Conservation (phyloP, 2,888 invertebrate genomes). For the Xylota segnis region DNA sequence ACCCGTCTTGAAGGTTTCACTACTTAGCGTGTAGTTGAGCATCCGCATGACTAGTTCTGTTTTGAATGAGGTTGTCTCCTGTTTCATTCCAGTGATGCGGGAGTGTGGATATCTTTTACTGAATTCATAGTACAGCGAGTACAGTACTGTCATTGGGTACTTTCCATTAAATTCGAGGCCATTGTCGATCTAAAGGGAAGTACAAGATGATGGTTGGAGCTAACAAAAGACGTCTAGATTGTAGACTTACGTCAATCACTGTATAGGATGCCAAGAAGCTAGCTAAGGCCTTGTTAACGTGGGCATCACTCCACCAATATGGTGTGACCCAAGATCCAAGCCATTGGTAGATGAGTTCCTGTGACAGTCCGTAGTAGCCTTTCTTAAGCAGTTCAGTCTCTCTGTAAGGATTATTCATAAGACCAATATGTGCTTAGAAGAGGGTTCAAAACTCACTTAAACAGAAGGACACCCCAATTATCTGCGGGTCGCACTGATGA, state of each 20-base stretch:
- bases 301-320: slow-evolving; percentile 91
- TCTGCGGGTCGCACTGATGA: slow-evolving; percentile 90
- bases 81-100: slow-evolving; percentile 89
- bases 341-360: slow-evolving; percentile 93
- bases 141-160: slow-evolving; percentile 92
- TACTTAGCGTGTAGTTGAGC: slow-evolving; percentile 94
- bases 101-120: slow-evolving; percentile 92
- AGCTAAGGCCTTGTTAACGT: slow-evolving; percentile 91
- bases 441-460: slow-evolving; percentile 87
- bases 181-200: slow-evolving; percentile 86
- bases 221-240: background rate
- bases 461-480: slow-evolving; percentile 92
- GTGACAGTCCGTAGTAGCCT: slow-evolving; percentile 88
- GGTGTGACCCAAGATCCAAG: slow-evolving; percentile 91
- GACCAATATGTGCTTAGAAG: background rate
- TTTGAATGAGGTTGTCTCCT: slow-evolving; percentile 90
- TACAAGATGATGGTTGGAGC: background rate
- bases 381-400: slow-evolving; percentile 90
- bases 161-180: slow-evolving; percentile 91
- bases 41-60: slow-evolving; percentile 93
- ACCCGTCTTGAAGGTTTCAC: slow-evolving; percentile 90
- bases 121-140: slow-evolving; percentile 92
- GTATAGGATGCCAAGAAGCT: slow-evolving; percentile 90
- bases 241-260: slow-evolving; percentile 88
- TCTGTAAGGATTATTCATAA: slow-evolving; percentile 84